These are phyloP conservation scores for Microplitis manilae DNA, from an alignment of 2,888 invertebrate genomes.

Conservation along the genomic window DNA sequence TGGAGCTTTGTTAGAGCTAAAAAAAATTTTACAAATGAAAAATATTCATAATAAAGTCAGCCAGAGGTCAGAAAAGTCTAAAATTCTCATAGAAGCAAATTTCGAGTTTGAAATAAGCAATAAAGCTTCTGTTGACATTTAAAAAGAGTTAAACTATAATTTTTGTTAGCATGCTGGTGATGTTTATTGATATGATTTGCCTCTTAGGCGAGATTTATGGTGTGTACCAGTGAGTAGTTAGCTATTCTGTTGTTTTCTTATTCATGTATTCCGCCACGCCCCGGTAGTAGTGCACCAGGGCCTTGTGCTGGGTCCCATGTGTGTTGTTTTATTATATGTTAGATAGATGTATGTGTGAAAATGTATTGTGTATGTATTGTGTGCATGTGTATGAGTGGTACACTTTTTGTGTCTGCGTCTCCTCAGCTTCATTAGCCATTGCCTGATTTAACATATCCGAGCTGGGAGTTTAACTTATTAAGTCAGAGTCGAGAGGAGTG, in stretches of 20 bases:
- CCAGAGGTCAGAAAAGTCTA: too few relatives aligned
- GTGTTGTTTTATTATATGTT: background rate
- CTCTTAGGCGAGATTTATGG: conserved; percentile 36
- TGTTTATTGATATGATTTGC: conserved; percentile 29
- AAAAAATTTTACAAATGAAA: too few relatives aligned
- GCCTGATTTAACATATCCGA: conserved; percentile 37
- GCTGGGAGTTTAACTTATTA: background rate
- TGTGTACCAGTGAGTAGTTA: conserved; percentile 36
- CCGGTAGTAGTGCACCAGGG: conserved; percentile 54
- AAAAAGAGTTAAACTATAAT: background rate
- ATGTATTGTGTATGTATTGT: conserved; percentile 25
- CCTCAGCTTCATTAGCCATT: conserved; percentile 61
- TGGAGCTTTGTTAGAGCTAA: too few relatives aligned
- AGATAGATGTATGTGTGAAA: background rate
- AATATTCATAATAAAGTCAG: too few relatives aligned
- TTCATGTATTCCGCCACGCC: conserved; percentile 67
- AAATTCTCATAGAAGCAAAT: background rate
- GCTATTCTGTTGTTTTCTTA: conserved; percentile 58
- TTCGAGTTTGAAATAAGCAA: background rate
- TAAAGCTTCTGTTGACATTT: background rate
- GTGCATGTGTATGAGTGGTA: conserved; percentile 19
- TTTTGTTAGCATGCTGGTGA: background rate
- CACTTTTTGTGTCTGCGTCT: conserved; percentile 61
- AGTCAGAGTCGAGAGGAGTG: conserved; percentile 27
- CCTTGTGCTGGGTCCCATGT: conserved; percentile 32